Evolutionary conservation across 2,797 vertebrate genomes (phyloP), one percentile per base, ranked within the genome.

Genomic region (Peromyscus aztecus): DNA sequence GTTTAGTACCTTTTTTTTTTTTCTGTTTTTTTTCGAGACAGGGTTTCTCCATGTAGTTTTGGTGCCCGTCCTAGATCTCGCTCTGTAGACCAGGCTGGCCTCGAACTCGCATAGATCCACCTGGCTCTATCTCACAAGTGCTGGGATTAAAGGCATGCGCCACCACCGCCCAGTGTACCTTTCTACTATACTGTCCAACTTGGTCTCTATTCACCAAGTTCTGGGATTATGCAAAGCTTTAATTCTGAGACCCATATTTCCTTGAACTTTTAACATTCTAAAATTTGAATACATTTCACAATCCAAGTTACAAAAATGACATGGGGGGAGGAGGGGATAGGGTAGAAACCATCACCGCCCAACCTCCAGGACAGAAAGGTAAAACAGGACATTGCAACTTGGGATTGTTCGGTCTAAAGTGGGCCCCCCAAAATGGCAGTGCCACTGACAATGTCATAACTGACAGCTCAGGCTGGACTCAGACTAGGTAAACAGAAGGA

Each of bases 311-410:
- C 34, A 73, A 95, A 87, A 87, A 37, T 52, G 17, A 29, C 63
- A 87, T 49, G 12, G 14, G 34, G 5, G 21, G 1, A 27, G 34
- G 4, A 94, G 10, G 40, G 61, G 94, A 92, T 6, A 43, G 24
- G 82, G 21, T 40, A 65, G 16, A 43, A 40, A 31, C 37, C 27
- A 46, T 84, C 40, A 31, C 14, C 46, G 16, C 80, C 31, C 43
- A 76, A 92, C 6, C 61, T 92, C 77, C 17, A 2, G 14, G 82
- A 83, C 37, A 95, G 71, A 94, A 87, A 93, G n/a, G 49, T 37
- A 40, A 81, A 69, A 76, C 17, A 29, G 43, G 13, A 3, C 59
- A 82, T 46, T 76, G 19, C 46, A 89, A 93, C 17, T 84, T 77
- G 75, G 43, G 43, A 49, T 14, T 77, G 43, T 77, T 77, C 4